A percentile compares a stretch with the other conserved stretches of the same genome.
phyloP scores from a whole-genome alignment of 2,797 vertebrate species.

The Hybognathus amarus region DNA sequence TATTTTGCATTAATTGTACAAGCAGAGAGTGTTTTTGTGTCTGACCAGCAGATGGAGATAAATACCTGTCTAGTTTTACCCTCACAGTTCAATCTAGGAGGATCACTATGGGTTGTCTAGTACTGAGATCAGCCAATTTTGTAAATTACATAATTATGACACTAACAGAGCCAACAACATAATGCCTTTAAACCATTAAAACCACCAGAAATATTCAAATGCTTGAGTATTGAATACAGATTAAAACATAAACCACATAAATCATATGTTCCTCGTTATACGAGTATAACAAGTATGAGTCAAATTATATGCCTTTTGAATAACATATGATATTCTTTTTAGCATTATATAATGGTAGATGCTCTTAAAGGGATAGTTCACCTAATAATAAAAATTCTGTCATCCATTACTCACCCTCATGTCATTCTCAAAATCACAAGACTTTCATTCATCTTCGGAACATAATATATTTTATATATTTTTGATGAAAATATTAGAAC shows the following conservation, averaged over 20 bases:
- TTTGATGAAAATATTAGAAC: too few relatives aligned
- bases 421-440: too few relatives aligned
- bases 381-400: too few relatives aligned
- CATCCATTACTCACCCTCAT: too few relatives aligned
- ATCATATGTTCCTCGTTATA: too few relatives aligned
- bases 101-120: neutral
- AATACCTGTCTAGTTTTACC: neutral
- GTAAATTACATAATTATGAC: neutral
- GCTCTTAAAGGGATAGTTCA: neutral
- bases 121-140: neutral
- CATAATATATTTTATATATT: too few relatives aligned
- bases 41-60: conserved; percentile 13
- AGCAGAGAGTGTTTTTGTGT: neutral
- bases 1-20: neutral
- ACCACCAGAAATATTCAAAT: neutral
- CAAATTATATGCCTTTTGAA: neutral
- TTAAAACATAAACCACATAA: neutral
- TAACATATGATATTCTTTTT: neutral
- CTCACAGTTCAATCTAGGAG: neutral
- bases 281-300: neutral
- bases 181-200: neutral
- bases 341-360: neutral
- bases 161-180: neutral
- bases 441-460: too few relatives aligned
- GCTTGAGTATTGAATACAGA: neutral